A percentile compares a stretch with the other conserved stretches of the same genome.
These are phyloP conservation scores for Megaustenia siamemsis DNA, from an alignment of 2,888 invertebrate genomes.

Conservation along the genomic window DNA sequence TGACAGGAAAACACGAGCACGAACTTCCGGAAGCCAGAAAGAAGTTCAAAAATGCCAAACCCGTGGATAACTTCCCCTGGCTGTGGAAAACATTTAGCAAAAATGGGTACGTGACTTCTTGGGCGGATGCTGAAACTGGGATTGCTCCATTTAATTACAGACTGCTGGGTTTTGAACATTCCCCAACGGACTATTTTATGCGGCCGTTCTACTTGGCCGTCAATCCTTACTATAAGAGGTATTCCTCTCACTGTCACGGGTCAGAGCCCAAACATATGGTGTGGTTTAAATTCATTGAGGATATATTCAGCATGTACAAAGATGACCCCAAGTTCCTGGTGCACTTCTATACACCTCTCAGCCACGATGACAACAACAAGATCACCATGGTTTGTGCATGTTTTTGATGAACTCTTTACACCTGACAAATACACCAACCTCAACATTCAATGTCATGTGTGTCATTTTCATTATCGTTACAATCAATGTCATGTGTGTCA, in stretches of 20 bases:
- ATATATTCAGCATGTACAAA: conserved; percentile 84
- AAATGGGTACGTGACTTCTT: conserved; percentile 85
- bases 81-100: conserved; percentile 89
- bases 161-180: conserved; percentile 89
- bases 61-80: conserved; percentile 90
- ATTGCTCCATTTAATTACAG: conserved; percentile 94
- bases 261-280: conserved; percentile 85
- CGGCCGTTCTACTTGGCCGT: conserved; percentile 87
- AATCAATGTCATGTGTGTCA: no score
- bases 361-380: conserved; percentile 90
- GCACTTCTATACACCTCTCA: conserved; percentile 92
- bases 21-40: conserved; percentile 90
- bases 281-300: conserved; percentile 80
- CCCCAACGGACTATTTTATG: conserved; percentile 94
- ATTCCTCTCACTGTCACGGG: conserved; percentile 82
- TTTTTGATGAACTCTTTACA: no score
- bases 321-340: conserved; percentile 89
- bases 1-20: conserved; percentile 88
- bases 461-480: no score
- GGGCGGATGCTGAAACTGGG: conserved; percentile 91
- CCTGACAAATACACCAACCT: no score
- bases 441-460: no score
- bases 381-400: conserved; percentile 21
- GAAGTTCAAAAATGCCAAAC: conserved; percentile 84
- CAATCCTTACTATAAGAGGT: conserved; percentile 75